Conservation (phyloP, 2,888 invertebrate genomes). For the Tetrapedia diversipes region DNA sequence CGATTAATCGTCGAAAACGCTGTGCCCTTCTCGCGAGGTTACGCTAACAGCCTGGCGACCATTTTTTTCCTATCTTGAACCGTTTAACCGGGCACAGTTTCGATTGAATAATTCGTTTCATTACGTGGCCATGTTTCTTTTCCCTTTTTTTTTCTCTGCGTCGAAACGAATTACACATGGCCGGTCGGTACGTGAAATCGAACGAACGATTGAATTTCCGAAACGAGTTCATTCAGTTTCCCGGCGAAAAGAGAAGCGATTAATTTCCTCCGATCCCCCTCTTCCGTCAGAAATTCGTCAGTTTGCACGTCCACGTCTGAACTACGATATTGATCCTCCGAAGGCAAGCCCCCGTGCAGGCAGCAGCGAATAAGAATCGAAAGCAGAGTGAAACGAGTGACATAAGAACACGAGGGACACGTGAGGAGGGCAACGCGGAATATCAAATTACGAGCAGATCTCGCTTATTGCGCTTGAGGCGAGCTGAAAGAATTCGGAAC, state of each 20-base stretch:
- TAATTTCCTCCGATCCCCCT: slow-evolving; percentile 11
- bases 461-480: too few relatives aligned
- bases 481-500: too few relatives aligned
- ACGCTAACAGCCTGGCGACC: neutral
- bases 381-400: neutral
- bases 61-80: neutral
- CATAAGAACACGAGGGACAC: neutral
- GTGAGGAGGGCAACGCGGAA: slow-evolving; percentile 34
- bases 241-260: slow-evolving; percentile 14
- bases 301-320: slow-evolving; percentile 16
- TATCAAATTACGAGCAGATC: slow-evolving; percentile 32
- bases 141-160: too few relatives aligned
- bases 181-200: neutral
- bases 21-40: neutral
- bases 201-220: slow-evolving; percentile 16
- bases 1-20: neutral
- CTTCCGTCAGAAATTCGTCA: slow-evolving; percentile 12
- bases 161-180: neutral
- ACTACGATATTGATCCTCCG: slow-evolving; percentile 11
- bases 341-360: neutral
- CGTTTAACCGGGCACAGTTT: neutral
- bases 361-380: neutral
- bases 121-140: neutral
- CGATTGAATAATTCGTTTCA: slow-evolving; percentile 14
- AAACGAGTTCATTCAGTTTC: slow-evolving; percentile 4